Percentiles rank a stretch among this genome's conserved stretches.
These are phyloP conservation scores for Dasyornis broadbenti DNA, from an alignment of 2,113 vertebrate species.

Conservation along the genomic window DNA sequence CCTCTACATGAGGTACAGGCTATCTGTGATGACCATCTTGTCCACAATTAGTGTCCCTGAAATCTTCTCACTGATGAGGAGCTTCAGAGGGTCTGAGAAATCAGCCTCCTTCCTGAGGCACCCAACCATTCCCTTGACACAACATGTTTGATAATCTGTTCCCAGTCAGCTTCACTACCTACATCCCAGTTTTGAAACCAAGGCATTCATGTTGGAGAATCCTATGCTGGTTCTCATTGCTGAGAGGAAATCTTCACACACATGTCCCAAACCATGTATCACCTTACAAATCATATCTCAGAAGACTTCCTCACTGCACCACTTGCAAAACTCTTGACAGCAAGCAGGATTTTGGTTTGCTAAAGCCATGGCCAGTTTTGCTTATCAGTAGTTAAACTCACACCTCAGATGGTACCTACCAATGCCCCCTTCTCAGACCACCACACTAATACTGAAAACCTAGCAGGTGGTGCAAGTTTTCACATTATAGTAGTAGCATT, in stretches of 20 bases:
- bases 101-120: neutral
- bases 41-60: neutral
- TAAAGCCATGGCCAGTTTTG: neutral
- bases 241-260: neutral
- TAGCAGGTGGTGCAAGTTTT: neutral
- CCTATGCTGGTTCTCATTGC: neutral
- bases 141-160: neutral
- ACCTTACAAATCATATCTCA: neutral
- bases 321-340: neutral
- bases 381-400: neutral
- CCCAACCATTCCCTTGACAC: accelerated
- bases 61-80: neutral
- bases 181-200: neutral
- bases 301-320: neutral
- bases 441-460: neutral
- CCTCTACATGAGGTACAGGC: neutral
- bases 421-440: neutral
- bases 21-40: neutral
- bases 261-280: neutral
- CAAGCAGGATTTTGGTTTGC: neutral
- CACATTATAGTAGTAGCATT: neutral
- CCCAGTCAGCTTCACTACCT: neutral
- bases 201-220: neutral
- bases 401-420: neutral
- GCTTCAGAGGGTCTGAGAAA: accelerated